phyloP scores from a whole-genome alignment of 1,140 invertebrate species.

The Thaumetopoea pityocampa region DNA sequence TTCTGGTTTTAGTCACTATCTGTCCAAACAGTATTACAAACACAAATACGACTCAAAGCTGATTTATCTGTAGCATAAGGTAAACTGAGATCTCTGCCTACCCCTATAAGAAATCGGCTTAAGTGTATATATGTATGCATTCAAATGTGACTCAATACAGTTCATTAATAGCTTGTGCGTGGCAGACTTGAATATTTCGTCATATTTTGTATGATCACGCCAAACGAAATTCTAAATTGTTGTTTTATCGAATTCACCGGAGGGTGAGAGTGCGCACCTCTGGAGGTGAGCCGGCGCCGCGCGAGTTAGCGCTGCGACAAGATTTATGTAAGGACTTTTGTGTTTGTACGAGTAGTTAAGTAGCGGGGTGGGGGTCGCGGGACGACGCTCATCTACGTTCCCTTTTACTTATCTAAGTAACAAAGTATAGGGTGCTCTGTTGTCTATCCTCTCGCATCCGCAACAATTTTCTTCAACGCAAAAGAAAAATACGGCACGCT shows the following conservation, averaged over 20 bases:
- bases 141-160: slow-evolving; percentile 32
- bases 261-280: slow-evolving; percentile 46
- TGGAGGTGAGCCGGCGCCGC: slow-evolving; percentile 56
- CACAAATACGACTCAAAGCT: too few relatives aligned
- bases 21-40: too few relatives aligned
- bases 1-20: too few relatives aligned
- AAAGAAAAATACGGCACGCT: slow-evolving; percentile 59
- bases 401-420: slow-evolving; percentile 63
- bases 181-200: slow-evolving; percentile 38
- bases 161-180: slow-evolving; percentile 31
- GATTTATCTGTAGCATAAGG: too few relatives aligned
- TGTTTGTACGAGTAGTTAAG: slow-evolving; percentile 75
- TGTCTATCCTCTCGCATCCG: slow-evolving; percentile 66
- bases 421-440: slow-evolving; percentile 58
- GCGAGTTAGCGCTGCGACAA: slow-evolving; percentile 65
- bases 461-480: slow-evolving; percentile 65
- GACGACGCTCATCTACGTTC: slow-evolving; percentile 71
- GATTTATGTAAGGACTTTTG: slow-evolving; percentile 77
- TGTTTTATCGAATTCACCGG: slow-evolving; percentile 56
- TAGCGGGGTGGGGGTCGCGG: slow-evolving; percentile 33
- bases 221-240: slow-evolving; percentile 53
- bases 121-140: slow-evolving; percentile 11
- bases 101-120: too few relatives aligned
- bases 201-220: slow-evolving; percentile 31
- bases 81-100: too few relatives aligned